Evolutionary conservation across 2,888 invertebrate species (phyloP).

Genomic region (Dexiosoma caninum): DNA sequence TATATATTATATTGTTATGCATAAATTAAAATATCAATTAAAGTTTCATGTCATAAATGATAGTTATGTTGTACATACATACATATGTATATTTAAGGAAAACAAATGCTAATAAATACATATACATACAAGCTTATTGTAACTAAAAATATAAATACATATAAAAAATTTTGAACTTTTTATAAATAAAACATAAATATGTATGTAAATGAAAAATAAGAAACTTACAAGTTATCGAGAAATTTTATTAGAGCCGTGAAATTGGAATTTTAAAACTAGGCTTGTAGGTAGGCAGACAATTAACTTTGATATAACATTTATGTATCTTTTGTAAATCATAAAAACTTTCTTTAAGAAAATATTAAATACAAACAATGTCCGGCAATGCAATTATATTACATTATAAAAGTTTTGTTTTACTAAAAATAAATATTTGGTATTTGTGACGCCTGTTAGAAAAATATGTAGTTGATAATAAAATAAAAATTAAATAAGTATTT

Average conservation of each 20-base stretch:
- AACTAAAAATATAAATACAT: neutral
- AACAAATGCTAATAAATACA: conserved; percentile 16
- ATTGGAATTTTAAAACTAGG: no score
- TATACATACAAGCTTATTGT: neutral
- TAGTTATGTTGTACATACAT: neutral
- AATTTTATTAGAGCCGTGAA: no score
- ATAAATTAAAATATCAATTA: neutral
- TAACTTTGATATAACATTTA: no score
- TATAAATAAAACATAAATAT: no score
- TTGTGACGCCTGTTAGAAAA: neutral
- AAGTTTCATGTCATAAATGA: neutral
- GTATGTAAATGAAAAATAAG: no score
- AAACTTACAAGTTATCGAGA: no score
- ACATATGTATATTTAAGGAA: no score
- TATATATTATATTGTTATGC: neutral
- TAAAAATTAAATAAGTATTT: neutral
- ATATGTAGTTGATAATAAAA: neutral
- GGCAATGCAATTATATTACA: no score
- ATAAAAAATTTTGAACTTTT: neutral
- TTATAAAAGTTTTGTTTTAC: neutral
- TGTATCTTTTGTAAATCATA: no score
- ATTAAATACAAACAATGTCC: neutral
- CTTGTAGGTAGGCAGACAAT: no score
- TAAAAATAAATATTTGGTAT: conserved; percentile 13
- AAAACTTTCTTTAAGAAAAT: no score